Conservation (phyloP, 2,113 vertebrate genomes). For the Bubo blakistoni region DNA sequence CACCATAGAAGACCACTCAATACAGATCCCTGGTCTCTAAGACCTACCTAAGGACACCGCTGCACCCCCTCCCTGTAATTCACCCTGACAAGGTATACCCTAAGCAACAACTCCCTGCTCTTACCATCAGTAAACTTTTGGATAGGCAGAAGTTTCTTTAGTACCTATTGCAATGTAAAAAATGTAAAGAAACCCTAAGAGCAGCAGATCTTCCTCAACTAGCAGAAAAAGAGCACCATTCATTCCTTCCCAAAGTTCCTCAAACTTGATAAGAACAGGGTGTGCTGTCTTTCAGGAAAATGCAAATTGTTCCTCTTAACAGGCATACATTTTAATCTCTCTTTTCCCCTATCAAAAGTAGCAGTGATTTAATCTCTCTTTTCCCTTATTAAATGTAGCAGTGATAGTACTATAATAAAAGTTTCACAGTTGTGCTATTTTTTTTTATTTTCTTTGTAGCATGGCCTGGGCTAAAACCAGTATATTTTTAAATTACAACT, state of each 20-base stretch:
- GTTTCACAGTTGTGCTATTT: background rate
- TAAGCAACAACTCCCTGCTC: background rate
- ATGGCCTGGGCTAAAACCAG: background rate
- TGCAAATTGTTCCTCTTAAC: background rate
- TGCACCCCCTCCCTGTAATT: background rate
- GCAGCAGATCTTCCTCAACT: background rate
- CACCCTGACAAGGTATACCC: rapidly evolving
- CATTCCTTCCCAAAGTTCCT: background rate
- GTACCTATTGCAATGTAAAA: background rate
- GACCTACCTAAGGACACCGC: background rate
- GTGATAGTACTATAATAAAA: background rate
- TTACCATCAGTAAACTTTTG: background rate
- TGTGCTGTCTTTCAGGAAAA: background rate
- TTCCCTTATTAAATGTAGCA: background rate
- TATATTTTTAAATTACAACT: background rate
- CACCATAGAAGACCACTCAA: rapidly evolving
- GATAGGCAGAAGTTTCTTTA: background rate
- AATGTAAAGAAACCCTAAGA: background rate
- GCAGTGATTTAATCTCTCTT: background rate
- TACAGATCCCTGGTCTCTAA: background rate
- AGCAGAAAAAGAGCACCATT: background rate
- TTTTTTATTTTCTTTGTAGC: background rate
- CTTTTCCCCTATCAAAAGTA: background rate
- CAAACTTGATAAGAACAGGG: background rate
- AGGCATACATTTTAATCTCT: background rate